Base-by-base conservation (phyloP, 30 jellyfish, hydroid and myxozoan species). In the Turritopsis rubra region DNA sequence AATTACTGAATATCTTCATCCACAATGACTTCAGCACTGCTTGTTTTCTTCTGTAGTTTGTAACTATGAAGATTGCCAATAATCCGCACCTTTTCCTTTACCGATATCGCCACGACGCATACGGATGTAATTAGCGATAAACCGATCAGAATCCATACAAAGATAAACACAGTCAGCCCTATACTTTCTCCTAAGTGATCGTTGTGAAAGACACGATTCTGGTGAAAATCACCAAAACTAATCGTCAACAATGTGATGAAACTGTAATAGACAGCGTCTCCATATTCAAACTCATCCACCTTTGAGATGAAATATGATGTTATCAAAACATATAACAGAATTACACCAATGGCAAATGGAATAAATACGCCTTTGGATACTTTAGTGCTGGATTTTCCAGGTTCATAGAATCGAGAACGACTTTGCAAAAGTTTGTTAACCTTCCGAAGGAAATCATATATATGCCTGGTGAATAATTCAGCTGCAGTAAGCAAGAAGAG, bases 151-250 rank as follows among this genome's bases (percentile, higher is more conserved):
- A 68, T 16, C 77, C 77, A 68, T 16, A 68, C 9, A 68, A 68
- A 68, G 23, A 68, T 68, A 68, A 68, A 68, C 77, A 68, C 9
- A 8, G 21, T 68, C 77, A 9, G 28, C 23, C 77, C 77, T 16
- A 68, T 22, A 13, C 9, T 41, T 19, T 68, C 31, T 68, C 77
- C 77, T n/a, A 19, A 8, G 77, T 68, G 77, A 19, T 68, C 22
- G 16, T 1, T 68, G 16, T 68, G 31, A 68, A 68, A 68, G 23
- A 68, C 19, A 7, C 30, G 31, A 22, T 16, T 27, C 19, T 68
- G 77, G 21, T 68, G 30, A 68, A 68, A 68, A 68, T 68, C 77
- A 7, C 77, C 77, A 27, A 68, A 68, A 27, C 77, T 22, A 22
- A 68, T 68, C 0, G 77, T 68, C 16, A 27, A 68, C 77, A 68